Conservation (phyloP, 2,113 vertebrate genomes). For the Mormoops blainvillei region DNA sequence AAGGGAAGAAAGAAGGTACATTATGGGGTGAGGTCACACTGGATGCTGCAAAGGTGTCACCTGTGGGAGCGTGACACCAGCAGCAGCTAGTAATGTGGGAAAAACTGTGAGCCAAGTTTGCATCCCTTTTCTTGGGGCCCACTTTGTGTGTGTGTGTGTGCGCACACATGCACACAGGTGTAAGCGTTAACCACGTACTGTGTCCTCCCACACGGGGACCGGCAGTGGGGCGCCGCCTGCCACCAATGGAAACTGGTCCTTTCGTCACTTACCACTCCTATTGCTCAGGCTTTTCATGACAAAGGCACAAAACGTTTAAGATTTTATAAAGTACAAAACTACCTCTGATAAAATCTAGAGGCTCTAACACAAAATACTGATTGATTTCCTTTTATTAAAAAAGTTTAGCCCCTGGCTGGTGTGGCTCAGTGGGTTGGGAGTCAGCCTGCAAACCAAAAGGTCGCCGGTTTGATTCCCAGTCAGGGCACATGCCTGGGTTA, state of each 20-base stretch:
- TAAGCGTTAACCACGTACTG: background rate
- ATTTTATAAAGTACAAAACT: background rate
- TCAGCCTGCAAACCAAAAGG: no score
- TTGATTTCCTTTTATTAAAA: background rate
- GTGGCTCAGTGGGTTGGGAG: no score
- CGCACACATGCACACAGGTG: rapidly evolving
- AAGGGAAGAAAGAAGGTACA: conserved; percentile 3
- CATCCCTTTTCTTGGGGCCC: background rate
- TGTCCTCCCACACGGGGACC: background rate
- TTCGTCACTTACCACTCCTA: no score
- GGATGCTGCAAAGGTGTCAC: background rate
- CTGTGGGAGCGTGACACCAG: background rate
- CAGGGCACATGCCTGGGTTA: no score
- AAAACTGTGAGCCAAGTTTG: background rate
- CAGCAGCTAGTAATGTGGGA: background rate
- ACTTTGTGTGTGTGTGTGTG: background rate
- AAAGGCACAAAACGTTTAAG: background rate
- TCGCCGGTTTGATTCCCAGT: no score
- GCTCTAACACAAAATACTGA: background rate
- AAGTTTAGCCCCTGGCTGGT: background rate
- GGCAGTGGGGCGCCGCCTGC: background rate
- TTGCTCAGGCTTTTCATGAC: background rate
- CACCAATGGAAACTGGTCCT: background rate
- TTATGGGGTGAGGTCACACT: background rate
- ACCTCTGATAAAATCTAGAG: background rate